These are phyloP conservation scores for Lindbergichthys nudifrons DNA, from an alignment of 2,797 vertebrate species.

Conservation along the genomic window DNA sequence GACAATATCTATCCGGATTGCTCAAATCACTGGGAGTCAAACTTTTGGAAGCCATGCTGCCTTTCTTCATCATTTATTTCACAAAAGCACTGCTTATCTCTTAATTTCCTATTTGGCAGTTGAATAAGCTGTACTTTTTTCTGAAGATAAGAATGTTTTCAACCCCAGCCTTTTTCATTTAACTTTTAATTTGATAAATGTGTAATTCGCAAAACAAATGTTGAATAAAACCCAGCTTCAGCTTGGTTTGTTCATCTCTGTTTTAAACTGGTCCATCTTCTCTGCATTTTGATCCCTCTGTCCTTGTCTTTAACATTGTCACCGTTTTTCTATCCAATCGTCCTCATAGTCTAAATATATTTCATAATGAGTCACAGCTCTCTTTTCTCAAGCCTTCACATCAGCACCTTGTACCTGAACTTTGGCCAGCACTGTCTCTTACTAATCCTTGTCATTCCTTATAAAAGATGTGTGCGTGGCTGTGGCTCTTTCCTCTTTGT, in stretches of 20 bases:
- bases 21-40: neutral
- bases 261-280: constrained; percentile 8
- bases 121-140: neutral
- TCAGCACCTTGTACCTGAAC: neutral
- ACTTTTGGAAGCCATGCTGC: neutral
- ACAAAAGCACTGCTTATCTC: neutral
- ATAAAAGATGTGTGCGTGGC: constrained; percentile 15
- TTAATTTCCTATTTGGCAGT: neutral
- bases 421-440: constrained; percentile 38
- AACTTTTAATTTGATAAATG: constrained; percentile 1
- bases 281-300: neutral
- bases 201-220: neutral
- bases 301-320: neutral
- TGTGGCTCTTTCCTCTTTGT: constrained; percentile 21
- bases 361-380: constrained; percentile 10
- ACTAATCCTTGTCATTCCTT: constrained; percentile 46
- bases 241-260: neutral
- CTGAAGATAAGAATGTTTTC: neutral
- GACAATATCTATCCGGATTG: neutral
- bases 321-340: too few relatives aligned
- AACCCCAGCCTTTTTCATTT: constrained; percentile 2
- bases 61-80: neutral
- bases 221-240: neutral
- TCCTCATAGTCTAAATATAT: constrained; percentile 24
- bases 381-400: too few relatives aligned